Evolutionary conservation across 2,888 invertebrate genomes (phyloP).

Genomic region (Periphyllus acericola): DNA sequence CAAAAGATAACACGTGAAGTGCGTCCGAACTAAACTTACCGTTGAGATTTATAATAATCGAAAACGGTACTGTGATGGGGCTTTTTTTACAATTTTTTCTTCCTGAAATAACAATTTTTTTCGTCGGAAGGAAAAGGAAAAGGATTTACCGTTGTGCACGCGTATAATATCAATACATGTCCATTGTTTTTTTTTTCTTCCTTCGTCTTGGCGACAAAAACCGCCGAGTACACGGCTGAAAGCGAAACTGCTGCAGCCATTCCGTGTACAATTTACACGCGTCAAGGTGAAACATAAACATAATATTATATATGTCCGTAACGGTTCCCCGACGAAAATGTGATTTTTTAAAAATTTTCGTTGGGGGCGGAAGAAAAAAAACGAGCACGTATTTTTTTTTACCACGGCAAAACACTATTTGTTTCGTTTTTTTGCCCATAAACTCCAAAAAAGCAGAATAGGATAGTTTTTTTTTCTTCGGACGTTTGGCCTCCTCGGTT

Average conservation of each 20-base stretch:
- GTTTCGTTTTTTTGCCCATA: not conserved
- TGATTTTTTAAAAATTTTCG: too few relatives aligned
- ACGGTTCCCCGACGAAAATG: too few relatives aligned
- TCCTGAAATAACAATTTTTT: not conserved
- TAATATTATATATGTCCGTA: not conserved
- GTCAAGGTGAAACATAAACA: not conserved
- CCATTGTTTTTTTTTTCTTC: constrained; percentile 6
- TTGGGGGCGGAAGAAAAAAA: not conserved
- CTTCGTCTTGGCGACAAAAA: not conserved
- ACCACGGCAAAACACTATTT: constrained; percentile 13
- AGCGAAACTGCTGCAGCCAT: constrained; percentile 43
- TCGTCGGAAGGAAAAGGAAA: constrained; percentile 5
- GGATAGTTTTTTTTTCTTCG: not conserved
- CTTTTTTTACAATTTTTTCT: not conserved
- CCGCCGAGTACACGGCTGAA: constrained; percentile 18
- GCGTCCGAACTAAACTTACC: not conserved
- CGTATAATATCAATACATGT: not conserved
- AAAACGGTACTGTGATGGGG: not conserved
- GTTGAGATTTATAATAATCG: not conserved
- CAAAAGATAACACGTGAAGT: too few relatives aligned
- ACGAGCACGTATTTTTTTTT: constrained; percentile 6
- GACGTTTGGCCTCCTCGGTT: not conserved
- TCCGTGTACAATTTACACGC: not conserved
- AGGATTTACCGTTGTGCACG: not conserved
- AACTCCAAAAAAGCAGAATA: constrained; percentile 3